Evolutionary conservation across 2,113 vertebrate genomes (phyloP).

Genomic region (Tachysurus fulvidraco): DNA sequence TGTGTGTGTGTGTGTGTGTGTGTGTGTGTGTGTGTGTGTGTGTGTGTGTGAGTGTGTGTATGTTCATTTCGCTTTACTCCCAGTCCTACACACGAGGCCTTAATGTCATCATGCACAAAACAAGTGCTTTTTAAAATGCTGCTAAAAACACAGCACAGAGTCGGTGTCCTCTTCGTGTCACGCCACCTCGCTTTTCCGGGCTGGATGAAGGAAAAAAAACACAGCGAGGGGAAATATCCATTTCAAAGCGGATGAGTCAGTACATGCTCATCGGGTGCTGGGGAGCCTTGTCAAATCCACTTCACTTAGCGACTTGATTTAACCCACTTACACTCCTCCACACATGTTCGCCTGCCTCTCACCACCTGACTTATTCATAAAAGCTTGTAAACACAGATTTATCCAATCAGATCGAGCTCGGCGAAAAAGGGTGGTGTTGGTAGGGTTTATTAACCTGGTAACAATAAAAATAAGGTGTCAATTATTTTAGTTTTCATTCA

Average conservation of each 20-base stretch:
- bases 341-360: slow-evolving; percentile 17
- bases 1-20: too few species aligned
- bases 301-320: slow-evolving; percentile 51
- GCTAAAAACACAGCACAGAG: slow-evolving; percentile 43
- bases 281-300: slow-evolving; percentile 47
- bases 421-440: not conserved
- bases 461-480: not conserved
- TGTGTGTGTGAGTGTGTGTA: not conserved
- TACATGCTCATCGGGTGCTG: slow-evolving; percentile 33
- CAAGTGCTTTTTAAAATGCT: slow-evolving; percentile 39
- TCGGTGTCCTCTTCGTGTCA: not conserved
- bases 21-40: not conserved
- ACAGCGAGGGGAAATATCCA: slow-evolving; percentile 40
- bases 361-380: slow-evolving; percentile 44
- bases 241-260: slow-evolving; percentile 44
- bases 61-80: slow-evolving; percentile 61
- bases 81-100: not conserved
- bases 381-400: slow-evolving; percentile 35
- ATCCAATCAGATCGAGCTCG: slow-evolving; percentile 11
- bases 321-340: slow-evolving; percentile 43
- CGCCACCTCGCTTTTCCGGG: not conserved
- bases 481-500: not conserved
- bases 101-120: not conserved
- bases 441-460: not conserved
- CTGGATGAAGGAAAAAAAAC: not conserved